Evolutionary conservation across 2,888 invertebrate genomes (phyloP).

Genomic region (Gonocerus acuteangulatus): DNA sequence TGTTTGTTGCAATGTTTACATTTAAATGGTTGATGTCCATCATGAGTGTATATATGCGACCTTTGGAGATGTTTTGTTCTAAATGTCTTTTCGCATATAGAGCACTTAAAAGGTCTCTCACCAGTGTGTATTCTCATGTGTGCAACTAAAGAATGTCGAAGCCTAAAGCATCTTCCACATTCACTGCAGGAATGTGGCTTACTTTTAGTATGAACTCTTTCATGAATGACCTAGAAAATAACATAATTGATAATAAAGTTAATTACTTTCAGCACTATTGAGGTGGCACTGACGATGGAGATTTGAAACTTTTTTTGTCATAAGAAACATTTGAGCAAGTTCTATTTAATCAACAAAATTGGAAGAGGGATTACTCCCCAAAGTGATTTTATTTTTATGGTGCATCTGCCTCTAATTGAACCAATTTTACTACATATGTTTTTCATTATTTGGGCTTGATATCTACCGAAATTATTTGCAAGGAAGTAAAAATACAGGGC

Average conservation of each 20-base stretch:
- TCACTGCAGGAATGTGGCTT: slow-evolving; percentile 19
- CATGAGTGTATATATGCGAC: slow-evolving; percentile 5
- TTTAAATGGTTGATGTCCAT: background rate
- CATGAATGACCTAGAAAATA: slow-evolving; percentile 10
- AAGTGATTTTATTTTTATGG: too few relatives aligned
- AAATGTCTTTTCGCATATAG: slow-evolving; percentile 4
- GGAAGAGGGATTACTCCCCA: too few relatives aligned
- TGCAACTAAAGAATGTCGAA: slow-evolving; percentile 11
- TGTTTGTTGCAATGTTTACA: slow-evolving; percentile 10
- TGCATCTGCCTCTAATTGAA: too few relatives aligned
- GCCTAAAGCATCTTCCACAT: slow-evolving; percentile 20
- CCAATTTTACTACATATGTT: too few relatives aligned
- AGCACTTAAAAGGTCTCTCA: slow-evolving; percentile 15
- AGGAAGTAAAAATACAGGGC: too few relatives aligned
- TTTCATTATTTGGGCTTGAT: too few relatives aligned
- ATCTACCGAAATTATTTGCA: too few relatives aligned
- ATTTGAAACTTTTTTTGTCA: too few relatives aligned
- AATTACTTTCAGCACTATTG: background rate
- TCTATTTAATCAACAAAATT: too few relatives aligned
- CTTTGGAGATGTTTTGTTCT: slow-evolving; percentile 17
- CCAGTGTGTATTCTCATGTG: slow-evolving; percentile 20
- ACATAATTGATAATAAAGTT: background rate
- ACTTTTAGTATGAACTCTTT: slow-evolving; percentile 19
- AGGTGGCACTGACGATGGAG: too few relatives aligned
- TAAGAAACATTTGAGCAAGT: too few relatives aligned